Percentiles rank a stretch among this genome's conserved stretches.
Evolutionary conservation across 2,888 invertebrate species (phyloP).

Genomic region (Apodemia duryi): DNA sequence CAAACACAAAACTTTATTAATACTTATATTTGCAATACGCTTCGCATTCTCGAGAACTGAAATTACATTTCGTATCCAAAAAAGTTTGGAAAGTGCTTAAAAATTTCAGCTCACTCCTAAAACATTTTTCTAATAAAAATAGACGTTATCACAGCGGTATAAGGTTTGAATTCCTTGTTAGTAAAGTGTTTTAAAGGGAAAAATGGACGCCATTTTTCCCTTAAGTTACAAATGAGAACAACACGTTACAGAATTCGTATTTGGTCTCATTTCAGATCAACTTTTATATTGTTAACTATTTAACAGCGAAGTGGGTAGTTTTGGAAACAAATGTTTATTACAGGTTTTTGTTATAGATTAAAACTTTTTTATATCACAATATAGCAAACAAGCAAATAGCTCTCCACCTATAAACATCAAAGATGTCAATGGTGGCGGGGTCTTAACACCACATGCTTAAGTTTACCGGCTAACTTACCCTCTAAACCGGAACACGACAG

Average conservation of each 20-base stretch:
- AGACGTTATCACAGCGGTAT: neutral
- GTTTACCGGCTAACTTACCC: no score
- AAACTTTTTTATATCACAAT: no score
- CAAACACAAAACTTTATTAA: neutral
- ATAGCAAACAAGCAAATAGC: no score
- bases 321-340: no score
- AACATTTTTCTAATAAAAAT: neutral
- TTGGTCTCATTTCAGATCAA: neutral
- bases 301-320: no score
- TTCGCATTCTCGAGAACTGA: neutral
- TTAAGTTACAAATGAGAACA: neutral
- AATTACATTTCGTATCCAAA: neutral
- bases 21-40: neutral
- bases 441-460: no score
- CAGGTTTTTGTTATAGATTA: no score
- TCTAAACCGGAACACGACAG: no score
- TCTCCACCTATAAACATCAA: no score
- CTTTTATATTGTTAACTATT: neutral
- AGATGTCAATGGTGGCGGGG: no score
- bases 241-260: neutral
- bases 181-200: neutral
- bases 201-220: neutral
- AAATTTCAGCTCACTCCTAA: neutral
- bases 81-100: slow-evolving; percentile 8
- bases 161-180: neutral